Evolutionary conservation across 2,888 invertebrate genomes (phyloP).

Genomic region (Ectropis crepuscularia): DNA sequence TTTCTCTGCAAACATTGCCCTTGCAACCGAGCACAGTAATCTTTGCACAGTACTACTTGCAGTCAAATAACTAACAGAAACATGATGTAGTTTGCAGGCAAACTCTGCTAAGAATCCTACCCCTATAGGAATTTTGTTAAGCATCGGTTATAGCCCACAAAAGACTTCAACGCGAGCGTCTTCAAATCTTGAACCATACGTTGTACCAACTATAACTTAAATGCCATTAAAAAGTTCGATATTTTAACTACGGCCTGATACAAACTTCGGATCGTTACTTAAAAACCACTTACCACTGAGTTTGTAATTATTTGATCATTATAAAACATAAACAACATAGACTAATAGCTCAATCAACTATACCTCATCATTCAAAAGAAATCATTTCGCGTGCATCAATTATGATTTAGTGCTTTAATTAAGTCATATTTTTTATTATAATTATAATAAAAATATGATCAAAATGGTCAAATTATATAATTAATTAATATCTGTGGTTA

Average conservation of each 20-base stretch:
- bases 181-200: too few relatives aligned
- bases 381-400: constrained; percentile 49
- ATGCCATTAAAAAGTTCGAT: not conserved
- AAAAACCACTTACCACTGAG: constrained; percentile 15
- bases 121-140: too few relatives aligned
- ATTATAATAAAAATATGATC: constrained; percentile 32
- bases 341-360: constrained; percentile 65
- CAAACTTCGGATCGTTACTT: constrained; percentile 1
- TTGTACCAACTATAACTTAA: too few relatives aligned
- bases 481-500: constrained; percentile 57
- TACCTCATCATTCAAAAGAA: constrained; percentile 49
- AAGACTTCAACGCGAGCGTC: too few relatives aligned
- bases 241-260: not conserved
- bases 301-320: constrained; percentile 21
- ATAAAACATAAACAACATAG: constrained; percentile 28
- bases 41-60: too few relatives aligned
- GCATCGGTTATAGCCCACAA: too few relatives aligned
- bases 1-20: too few relatives aligned
- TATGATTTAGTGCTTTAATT: constrained; percentile 61
- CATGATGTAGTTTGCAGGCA: too few relatives aligned
- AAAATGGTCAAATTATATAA: constrained; percentile 42
- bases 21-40: too few relatives aligned
- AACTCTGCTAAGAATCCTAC: too few relatives aligned
- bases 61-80: too few relatives aligned
- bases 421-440: constrained; percentile 59